phyloP scores from a whole-genome alignment of 2,113 vertebrate species.

The Setophaga coronata region DNA sequence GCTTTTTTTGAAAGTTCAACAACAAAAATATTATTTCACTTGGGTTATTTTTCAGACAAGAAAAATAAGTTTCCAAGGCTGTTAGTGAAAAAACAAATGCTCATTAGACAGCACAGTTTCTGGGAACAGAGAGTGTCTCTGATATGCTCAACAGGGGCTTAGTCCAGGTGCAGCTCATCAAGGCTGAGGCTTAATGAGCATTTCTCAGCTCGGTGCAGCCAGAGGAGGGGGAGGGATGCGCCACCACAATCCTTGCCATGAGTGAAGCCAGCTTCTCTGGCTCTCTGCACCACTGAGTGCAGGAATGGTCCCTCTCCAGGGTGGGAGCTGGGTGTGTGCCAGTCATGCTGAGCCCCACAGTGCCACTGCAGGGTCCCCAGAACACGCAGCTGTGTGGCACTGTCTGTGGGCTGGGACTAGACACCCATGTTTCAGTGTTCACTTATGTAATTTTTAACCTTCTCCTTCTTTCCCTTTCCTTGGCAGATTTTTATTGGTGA shows the following conservation, averaged over 20 bases:
- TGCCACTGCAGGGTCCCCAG: background rate
- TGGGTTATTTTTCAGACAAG: background rate
- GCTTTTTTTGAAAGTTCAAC: background rate
- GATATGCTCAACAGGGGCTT: background rate
- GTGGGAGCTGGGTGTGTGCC: background rate
- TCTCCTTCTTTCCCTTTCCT: background rate
- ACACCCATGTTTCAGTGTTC: background rate
- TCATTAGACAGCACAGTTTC: background rate
- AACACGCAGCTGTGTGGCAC: background rate
- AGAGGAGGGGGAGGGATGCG: background rate
- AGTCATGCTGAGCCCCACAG: background rate
- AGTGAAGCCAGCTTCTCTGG: background rate
- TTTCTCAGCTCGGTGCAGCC: background rate
- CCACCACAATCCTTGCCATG: too few species aligned
- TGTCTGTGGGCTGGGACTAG: background rate
- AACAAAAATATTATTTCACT: background rate
- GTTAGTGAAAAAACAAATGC: background rate
- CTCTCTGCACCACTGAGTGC: background rate
- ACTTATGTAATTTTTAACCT: background rate
- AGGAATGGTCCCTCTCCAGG: background rate
- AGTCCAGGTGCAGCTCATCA: background rate
- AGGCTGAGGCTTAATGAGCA: background rate
- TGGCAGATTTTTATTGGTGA: slow-evolving; percentile 95
- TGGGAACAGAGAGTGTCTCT: background rate
- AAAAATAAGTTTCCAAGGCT: background rate